Conservation (phyloP, 2,113 vertebrate species). For the Thinocorus orbignyianus region DNA sequence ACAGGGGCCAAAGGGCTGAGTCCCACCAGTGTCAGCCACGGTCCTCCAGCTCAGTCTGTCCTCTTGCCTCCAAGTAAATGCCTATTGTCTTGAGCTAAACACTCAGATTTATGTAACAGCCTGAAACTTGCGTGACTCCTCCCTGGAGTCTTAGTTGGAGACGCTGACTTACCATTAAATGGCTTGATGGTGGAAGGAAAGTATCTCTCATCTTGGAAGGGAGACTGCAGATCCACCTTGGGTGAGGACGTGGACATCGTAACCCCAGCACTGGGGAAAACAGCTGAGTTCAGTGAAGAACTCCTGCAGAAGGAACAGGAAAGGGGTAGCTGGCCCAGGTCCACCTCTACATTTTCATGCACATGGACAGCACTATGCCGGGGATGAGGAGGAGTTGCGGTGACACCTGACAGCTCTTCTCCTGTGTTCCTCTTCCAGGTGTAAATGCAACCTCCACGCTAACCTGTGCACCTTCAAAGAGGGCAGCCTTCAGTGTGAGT, state of each 20-base stretch:
- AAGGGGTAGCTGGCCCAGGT: not conserved
- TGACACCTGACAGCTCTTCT: not conserved
- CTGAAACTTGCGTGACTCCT: not conserved
- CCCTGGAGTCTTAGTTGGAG: not conserved
- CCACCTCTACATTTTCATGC: fast-evolving
- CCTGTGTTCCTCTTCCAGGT: conserved; percentile 75
- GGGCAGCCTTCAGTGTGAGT: conserved; percentile 94
- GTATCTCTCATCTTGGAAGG: not conserved
- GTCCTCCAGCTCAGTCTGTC: not conserved
- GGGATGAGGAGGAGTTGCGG: not conserved
- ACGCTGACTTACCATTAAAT: not conserved
- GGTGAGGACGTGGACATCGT: fast-evolving
- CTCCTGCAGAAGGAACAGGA: not conserved
- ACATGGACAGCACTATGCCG: fast-evolving
- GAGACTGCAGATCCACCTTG: not conserved
- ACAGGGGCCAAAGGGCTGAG: not conserved
- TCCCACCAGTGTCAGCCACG: not conserved
- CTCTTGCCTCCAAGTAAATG: not conserved
- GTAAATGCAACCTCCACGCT: conserved; percentile 97
- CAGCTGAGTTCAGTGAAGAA: not conserved
- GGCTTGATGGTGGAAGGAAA: not conserved
- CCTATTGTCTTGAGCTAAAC: not conserved
- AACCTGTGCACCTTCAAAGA: conserved; percentile 89
- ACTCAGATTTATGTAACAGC: not conserved
- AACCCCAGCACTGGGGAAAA: not conserved